Conservation (phyloP, 2,797 vertebrate genomes). For the Betta splendens region DNA sequence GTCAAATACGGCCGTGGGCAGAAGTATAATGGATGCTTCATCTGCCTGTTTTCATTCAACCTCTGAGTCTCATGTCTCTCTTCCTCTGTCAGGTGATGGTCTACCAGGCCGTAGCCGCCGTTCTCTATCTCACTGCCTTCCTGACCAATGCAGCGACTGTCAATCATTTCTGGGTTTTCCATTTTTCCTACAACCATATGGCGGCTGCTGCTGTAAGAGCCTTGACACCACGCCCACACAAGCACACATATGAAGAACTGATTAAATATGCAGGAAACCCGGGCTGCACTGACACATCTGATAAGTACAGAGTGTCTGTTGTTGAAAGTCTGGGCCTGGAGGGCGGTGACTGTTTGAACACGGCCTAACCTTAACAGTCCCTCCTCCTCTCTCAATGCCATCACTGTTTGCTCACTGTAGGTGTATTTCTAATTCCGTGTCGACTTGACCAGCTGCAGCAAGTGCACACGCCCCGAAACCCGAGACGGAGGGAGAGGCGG, state of each 20-base stretch:
- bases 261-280: neutral
- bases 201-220: constrained; percentile 86
- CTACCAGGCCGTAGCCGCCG: constrained; percentile 74
- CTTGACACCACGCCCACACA: constrained; percentile 16
- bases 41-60: no score
- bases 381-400: neutral
- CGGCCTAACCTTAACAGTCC: neutral
- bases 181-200: constrained; percentile 43
- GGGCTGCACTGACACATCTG: neutral
- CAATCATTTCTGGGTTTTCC: fast-evolving
- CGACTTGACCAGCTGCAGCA: constrained; percentile 7
- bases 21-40: neutral
- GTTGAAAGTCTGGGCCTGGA: neutral
- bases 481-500: neutral
- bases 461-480: neutral
- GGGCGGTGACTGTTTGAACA: neutral
- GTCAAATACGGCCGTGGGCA: no score
- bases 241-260: neutral
- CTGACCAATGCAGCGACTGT: constrained; percentile 78
- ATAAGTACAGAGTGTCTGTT: neutral
- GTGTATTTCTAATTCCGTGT: constrained; percentile 10
- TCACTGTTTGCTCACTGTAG: constrained; percentile 6
- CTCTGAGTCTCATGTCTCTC: constrained; percentile 1
- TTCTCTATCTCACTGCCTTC: constrained; percentile 89
- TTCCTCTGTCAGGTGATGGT: constrained; percentile 69